Percentiles rank a stretch among this genome's conserved stretches.
Conservation (phyloP, 2,888 invertebrate genomes). For the Aromia moschata region DNA sequence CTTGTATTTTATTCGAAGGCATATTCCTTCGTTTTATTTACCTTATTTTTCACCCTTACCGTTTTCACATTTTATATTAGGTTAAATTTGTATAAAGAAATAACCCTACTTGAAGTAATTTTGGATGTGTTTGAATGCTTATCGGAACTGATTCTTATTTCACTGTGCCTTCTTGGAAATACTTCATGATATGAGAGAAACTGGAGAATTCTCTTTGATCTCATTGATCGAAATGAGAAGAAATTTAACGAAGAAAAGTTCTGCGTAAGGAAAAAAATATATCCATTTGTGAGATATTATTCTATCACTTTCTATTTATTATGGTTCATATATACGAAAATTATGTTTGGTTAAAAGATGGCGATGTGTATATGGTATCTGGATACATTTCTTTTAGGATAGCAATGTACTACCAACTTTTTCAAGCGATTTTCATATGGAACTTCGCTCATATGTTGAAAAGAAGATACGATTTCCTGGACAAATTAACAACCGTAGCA, state of each 20-base stretch:
- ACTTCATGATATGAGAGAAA: not conserved
- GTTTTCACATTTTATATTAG: not conserved
- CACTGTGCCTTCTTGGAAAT: not conserved
- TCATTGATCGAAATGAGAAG: not conserved
- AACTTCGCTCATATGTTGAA: conserved; percentile 8
- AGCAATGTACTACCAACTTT: conserved; percentile 25
- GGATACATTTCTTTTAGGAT: conserved; percentile 19
- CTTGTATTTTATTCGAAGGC: not conserved
- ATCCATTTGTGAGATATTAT: not conserved
- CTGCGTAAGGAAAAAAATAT: not conserved
- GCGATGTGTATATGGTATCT: not conserved
- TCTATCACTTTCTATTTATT: conserved; percentile 3
- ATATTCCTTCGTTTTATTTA: not conserved
- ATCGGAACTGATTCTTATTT: not conserved
- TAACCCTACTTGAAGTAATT: not conserved
- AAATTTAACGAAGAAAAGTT: conserved; percentile 7
- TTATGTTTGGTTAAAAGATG: conserved; percentile 2
- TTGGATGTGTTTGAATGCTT: conserved; percentile 3
- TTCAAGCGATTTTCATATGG: conserved; percentile 16
- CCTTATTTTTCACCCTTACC: not conserved
- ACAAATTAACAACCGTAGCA: conserved; percentile 6
- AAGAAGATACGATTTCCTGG: conserved; percentile 18
- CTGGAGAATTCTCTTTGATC: conserved; percentile 6
- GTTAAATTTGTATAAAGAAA: not conserved
- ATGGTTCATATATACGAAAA: conserved; percentile 1